phyloP scores from a whole-genome alignment of 2,888 invertebrate species.

The Muscina levida region DNA sequence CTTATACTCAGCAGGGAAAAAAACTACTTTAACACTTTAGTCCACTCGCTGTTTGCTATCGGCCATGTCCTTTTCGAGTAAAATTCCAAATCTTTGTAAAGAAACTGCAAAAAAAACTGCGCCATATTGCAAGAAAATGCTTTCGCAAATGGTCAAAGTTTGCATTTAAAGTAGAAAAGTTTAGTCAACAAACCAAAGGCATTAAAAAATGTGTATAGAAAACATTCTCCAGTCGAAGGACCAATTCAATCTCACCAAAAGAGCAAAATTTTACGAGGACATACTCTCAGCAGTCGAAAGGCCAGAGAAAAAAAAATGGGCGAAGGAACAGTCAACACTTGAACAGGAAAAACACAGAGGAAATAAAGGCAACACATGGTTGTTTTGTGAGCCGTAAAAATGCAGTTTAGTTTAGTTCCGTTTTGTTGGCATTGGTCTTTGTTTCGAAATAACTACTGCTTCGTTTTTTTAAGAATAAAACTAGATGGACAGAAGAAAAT shows the following conservation, averaged over 20 bases:
- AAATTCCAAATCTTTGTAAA: slow-evolving; percentile 5
- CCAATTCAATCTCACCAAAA: not conserved
- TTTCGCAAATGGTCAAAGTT: slow-evolving; percentile 64
- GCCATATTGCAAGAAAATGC: slow-evolving; percentile 33
- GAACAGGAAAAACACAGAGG: slow-evolving; percentile 34
- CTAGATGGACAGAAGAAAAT: not conserved
- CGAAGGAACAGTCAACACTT: slow-evolving; percentile 41
- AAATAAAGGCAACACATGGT: slow-evolving; percentile 62
- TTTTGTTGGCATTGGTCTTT: slow-evolving; percentile 28
- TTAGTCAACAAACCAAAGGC: slow-evolving; percentile 61
- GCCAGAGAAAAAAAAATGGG: not conserved
- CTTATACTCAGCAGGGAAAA: not conserved
- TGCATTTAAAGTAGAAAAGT: slow-evolving; percentile 65
- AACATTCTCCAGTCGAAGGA: not conserved
- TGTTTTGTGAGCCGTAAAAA: slow-evolving; percentile 63
- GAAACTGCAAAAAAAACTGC: slow-evolving; percentile 31
- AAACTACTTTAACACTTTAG: slow-evolving; percentile 58
- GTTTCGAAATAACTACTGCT: not conserved
- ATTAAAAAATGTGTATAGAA: slow-evolving; percentile 42
- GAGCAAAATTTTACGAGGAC: slow-evolving; percentile 13
- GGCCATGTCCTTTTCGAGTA: not conserved
- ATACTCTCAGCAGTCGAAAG: not conserved
- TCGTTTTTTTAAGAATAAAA: slow-evolving; percentile 3
- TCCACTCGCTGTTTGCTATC: slow-evolving; percentile 1
- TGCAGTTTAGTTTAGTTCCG: slow-evolving; percentile 57